Percentiles rank a stretch among this genome's conserved stretches.
Conservation (phyloP, 2,797 vertebrate genomes). For the Pantherophis alleghaniensis region DNA sequence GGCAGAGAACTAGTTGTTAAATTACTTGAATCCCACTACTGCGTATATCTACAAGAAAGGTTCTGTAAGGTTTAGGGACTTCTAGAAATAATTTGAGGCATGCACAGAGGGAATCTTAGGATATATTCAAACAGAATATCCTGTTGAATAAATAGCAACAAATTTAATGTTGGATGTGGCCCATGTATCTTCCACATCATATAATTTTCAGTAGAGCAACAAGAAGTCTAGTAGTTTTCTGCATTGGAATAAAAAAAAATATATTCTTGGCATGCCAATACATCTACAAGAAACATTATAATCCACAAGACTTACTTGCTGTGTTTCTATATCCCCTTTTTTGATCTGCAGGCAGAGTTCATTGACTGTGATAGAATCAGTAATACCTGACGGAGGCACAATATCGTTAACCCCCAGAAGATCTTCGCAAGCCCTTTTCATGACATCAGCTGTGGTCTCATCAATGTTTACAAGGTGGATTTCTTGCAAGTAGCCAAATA, state of each 20-base stretch:
- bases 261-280: not conserved
- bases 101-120: not conserved
- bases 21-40: too few species aligned
- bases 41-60: not conserved
- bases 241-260: not conserved
- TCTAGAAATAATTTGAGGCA: not conserved
- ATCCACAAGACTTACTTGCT: slow-evolving; percentile 69
- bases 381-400: not conserved
- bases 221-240: not conserved
- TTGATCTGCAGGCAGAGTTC: slow-evolving; percentile 62
- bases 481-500: slow-evolving; percentile 55
- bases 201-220: not conserved
- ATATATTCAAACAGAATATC: not conserved
- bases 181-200: not conserved
- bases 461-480: slow-evolving; percentile 81
- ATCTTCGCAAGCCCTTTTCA: slow-evolving; percentile 69
- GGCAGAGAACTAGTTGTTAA: too few species aligned
- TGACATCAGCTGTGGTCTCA: slow-evolving; percentile 74
- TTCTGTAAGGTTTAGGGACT: not conserved
- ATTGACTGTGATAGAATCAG: not conserved
- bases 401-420: slow-evolving; percentile 41
- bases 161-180: not conserved
- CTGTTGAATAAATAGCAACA: not conserved
- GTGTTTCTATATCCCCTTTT: slow-evolving; percentile 65
- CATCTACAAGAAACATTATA: not conserved